Evolutionary conservation across 30 jellyfish, hydroid and myxozoan genomes (phyloP).

Genomic region (Clytia hemisphaerica): DNA sequence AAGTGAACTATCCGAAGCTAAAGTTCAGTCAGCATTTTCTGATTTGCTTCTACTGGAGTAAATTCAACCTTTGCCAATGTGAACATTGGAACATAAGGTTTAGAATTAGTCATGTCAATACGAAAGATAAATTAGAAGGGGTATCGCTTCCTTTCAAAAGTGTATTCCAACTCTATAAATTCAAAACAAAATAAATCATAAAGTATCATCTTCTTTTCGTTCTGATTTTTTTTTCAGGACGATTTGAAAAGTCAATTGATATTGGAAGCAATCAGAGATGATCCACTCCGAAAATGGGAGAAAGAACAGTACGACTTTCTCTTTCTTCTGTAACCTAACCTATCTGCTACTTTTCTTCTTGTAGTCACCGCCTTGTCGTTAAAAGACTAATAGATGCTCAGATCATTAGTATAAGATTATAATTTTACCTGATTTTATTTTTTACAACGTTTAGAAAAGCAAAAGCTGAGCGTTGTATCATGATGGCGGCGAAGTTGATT

Average conservation of each 20-base stretch:
- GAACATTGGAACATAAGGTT: background rate
- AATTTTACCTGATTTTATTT: background rate
- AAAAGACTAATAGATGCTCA: too few species aligned
- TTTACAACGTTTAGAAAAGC: conserved; percentile 74
- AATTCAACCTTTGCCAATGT: background rate
- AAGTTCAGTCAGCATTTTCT: too few species aligned
- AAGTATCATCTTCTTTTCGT: background rate
- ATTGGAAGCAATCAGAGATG: conserved; percentile 79
- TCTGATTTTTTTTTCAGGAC: conserved; percentile 39
- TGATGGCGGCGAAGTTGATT: conserved; percentile 78
- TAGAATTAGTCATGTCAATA: too few species aligned
- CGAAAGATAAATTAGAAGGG: too few species aligned
- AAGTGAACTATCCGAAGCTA: too few species aligned
- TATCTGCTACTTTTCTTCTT: too few species aligned
- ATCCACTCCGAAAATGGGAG: conserved; percentile 75
- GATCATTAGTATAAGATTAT: background rate
- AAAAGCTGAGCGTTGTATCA: conserved; percentile 75
- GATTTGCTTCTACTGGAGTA: too few species aligned
- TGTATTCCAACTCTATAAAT: background rate
- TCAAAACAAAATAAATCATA: background rate
- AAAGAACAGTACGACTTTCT: conserved; percentile 54
- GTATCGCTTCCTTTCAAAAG: too few species aligned
- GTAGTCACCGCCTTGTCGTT: too few species aligned
- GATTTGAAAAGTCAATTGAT: conserved; percentile 76
- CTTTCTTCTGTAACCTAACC: background rate